phyloP scores from a whole-genome alignment of 2,797 vertebrate species.

The Fistularia tabacaria region DNA sequence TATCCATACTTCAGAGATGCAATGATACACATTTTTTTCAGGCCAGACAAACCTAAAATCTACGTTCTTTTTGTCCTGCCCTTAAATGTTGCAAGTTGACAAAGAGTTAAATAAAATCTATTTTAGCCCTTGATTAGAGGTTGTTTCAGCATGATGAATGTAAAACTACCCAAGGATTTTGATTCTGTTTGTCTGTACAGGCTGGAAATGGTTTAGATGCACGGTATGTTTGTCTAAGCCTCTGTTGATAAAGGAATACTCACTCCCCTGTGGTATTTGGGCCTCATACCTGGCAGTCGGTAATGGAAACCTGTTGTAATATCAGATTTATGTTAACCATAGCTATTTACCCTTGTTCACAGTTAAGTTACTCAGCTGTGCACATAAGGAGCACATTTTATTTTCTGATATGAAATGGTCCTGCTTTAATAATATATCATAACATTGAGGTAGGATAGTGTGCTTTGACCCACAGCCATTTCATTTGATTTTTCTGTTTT shows the following conservation, averaged over 20 bases:
- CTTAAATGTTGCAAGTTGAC: too few species aligned
- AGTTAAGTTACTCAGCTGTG: neutral
- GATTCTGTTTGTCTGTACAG: slow-evolving; percentile 3
- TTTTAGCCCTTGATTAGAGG: too few species aligned
- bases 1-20: too few species aligned
- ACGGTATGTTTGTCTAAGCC: slow-evolving; percentile 1
- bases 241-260: slow-evolving; percentile 17
- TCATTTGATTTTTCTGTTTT: slow-evolving; percentile 14
- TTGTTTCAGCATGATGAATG: neutral
- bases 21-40: too few species aligned
- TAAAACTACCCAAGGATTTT: slow-evolving; percentile 2
- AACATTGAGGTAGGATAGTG: neutral
- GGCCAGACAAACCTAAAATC: too few species aligned
- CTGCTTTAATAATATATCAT: neutral
- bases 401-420: slow-evolving; percentile 9
- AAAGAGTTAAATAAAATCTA: too few species aligned
- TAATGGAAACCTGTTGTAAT: slow-evolving; percentile 28
- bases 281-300: slow-evolving; percentile 19
- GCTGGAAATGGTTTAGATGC: neutral
- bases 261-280: slow-evolving; percentile 13
- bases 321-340: slow-evolving; percentile 26
- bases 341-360: slow-evolving; percentile 11
- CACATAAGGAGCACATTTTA: neutral
- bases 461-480: slow-evolving; percentile 1
- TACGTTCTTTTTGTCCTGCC: too few species aligned